Base-by-base conservation (phyloP, 2,888 invertebrate genomes). In the Meiosimyza decipiens region DNA sequence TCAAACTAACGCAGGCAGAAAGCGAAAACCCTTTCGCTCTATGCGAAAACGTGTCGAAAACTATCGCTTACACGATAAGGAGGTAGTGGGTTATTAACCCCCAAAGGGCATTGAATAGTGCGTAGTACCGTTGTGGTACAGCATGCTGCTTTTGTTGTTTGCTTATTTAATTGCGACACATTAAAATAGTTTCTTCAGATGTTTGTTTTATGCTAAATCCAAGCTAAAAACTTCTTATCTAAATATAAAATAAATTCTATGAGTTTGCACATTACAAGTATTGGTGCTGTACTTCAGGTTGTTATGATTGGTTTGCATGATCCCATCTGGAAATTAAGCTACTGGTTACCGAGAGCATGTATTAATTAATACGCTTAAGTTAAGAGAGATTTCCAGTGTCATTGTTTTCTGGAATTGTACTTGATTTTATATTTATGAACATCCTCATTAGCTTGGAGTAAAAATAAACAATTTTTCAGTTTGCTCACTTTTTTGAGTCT, bases 151-250 rank as follows among this genome's bases (percentile, higher is more conserved):
- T 47, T n/a, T n/a, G 60, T 62, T 62, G 40, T 50, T 64, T 79
- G 74, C 77, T 75, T 77, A 77, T 77, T 77, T 77, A 79, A 79
- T 79, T 79, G 78, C 74, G 74, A 75, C 78, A 79, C 78, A 77
- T 77, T 77, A 75, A 65, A 78, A 60, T 75, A 74, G 74, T 75
- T 75, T 75, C 57, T 57, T 16, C 71, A 69, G 68, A 69, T 75
- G 71, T 75, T 72, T 71, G 72, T 74, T 71, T 72, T 72, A 49
- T 50, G 63, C 33, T 40, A 16, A 62, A 18, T 13, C 63, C 18
- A 40, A 40, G 40, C 40, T 40, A 40, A 40, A 40, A 40, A 40
- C 40, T 40, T 40, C 40, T 40, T 40, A 40, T 40, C 40, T 40
- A 40, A 40, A 40, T 40, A 6, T 40, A 40, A 57, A 15, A 28